Evolutionary conservation across 2,113 vertebrate species (phyloP).

Genomic region (Microcebus murinus): DNA sequence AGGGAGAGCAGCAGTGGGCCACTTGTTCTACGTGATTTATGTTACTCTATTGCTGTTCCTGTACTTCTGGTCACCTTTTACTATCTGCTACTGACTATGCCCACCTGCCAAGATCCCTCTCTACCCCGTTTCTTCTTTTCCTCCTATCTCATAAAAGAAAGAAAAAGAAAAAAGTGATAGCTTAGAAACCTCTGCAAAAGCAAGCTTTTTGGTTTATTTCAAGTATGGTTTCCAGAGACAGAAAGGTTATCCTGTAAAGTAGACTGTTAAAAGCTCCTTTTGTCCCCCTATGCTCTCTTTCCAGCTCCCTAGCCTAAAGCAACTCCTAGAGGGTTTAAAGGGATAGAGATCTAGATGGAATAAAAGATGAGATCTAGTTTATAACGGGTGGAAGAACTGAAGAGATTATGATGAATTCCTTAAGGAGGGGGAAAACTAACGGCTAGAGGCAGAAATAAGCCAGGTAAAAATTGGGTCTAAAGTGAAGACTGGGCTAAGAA

Average conservation of each 20-base stretch:
- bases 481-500: not conserved
- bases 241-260: not conserved
- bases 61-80: not conserved
- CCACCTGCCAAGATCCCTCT: not conserved
- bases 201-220: constrained; percentile 29
- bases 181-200: not conserved
- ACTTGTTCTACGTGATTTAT: not conserved
- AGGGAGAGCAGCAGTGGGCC: not conserved
- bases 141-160: not conserved
- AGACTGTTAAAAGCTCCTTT: not conserved
- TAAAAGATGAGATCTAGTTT: not conserved
- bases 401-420: not conserved
- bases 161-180: not conserved
- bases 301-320: not conserved
- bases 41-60: not conserved
- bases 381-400: not conserved
- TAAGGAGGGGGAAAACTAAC: not conserved
- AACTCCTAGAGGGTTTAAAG: not conserved
- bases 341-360: not conserved
- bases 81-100: not conserved
- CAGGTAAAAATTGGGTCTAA: constrained; percentile 19
- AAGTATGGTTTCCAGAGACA: not conserved
- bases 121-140: not conserved
- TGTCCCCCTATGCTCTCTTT: not conserved
- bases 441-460: not conserved